phyloP scores from a whole-genome alignment of 2,888 invertebrate genomes.

The Dorcus parallelipipedus region DNA sequence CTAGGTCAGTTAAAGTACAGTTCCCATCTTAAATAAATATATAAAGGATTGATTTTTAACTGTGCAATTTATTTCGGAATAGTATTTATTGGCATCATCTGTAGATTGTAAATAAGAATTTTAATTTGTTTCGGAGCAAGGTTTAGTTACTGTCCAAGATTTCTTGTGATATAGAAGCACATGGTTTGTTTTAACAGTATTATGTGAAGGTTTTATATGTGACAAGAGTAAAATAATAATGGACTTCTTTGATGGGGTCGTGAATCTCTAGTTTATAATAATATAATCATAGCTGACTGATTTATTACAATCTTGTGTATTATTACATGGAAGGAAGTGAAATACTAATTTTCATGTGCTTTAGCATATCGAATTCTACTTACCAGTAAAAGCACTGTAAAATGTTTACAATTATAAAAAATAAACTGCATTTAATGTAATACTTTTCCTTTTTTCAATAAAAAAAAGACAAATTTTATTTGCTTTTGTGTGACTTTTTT shows the following conservation, averaged over 20 bases:
- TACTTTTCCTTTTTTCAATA: constrained; percentile 18
- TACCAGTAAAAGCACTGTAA: constrained; percentile 29
- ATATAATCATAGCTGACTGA: constrained; percentile 22
- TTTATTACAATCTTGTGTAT: constrained; percentile 26
- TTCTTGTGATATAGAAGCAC: constrained; percentile 32
- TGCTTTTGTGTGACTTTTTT: too few species aligned
- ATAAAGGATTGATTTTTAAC: constrained; percentile 15
- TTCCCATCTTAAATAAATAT: constrained; percentile 18
- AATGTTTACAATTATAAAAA: constrained; percentile 33
- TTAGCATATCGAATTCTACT: constrained; percentile 30
- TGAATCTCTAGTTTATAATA: constrained; percentile 27
- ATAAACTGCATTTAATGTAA: constrained; percentile 34
- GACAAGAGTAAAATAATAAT: constrained; percentile 15
- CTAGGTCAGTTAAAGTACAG: constrained; percentile 23
- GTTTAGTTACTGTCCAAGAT: constrained; percentile 28
- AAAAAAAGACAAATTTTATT: constrained; percentile 6
- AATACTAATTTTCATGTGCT: constrained; percentile 30
- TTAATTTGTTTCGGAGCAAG: constrained; percentile 25
- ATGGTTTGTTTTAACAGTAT: constrained; percentile 31
- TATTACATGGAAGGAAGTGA: constrained; percentile 25
- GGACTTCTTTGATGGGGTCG: constrained; percentile 18
- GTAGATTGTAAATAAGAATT: constrained; percentile 26
- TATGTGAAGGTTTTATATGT: constrained; percentile 21
- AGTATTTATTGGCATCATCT: constrained; percentile 29
- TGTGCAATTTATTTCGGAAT: constrained; percentile 22